Evolutionary conservation across 53 echinoderm and acorn worm genomes (phyloP).

Genomic region (Paracentrotus lividus): DNA sequence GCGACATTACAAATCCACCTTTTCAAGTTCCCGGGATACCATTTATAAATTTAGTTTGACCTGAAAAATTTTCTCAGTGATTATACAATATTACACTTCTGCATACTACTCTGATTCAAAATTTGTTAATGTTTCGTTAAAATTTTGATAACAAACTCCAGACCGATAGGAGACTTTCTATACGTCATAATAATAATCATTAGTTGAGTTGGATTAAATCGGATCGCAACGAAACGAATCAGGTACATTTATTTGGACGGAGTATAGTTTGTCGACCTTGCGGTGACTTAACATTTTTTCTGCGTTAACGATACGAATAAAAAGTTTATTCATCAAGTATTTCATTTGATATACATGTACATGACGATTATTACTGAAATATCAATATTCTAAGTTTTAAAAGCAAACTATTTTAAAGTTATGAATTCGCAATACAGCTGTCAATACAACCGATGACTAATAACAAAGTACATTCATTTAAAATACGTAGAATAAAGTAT

Average conservation of each 20-base stretch:
- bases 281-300: not conserved
- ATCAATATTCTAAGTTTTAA: no score
- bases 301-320: no score
- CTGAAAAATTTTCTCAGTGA: not conserved
- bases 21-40: not conserved
- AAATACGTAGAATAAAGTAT: no score
- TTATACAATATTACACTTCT: not conserved
- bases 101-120: not conserved
- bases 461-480: no score
- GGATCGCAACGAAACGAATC: not conserved
- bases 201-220: not conserved
- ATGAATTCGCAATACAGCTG: no score
- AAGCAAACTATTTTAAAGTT: no score
- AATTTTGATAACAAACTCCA: not conserved
- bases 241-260: not conserved
- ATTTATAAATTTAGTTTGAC: not conserved
- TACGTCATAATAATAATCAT: not conserved
- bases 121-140: not conserved
- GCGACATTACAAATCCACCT: not conserved
- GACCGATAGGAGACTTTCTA: not conserved
- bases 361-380: no score
- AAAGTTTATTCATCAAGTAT: no score
- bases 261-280: conserved; percentile 1
- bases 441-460: no score
- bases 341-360: no score